Conservation (phyloP, 2,797 vertebrate species). For the Holocentrus rufus region DNA sequence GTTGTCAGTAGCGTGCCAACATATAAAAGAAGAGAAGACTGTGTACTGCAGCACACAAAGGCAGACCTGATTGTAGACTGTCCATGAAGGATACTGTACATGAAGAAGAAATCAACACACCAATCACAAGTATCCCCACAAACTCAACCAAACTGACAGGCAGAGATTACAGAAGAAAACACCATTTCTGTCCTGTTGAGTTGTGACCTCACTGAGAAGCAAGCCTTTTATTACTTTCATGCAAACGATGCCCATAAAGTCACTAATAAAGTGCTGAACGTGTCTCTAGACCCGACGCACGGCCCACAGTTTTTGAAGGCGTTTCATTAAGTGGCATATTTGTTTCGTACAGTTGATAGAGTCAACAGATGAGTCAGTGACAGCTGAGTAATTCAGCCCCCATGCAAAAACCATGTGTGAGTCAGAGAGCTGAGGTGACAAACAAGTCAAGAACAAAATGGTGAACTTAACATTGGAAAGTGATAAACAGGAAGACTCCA, state of each 20-base stretch:
- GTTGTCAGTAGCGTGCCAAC: neutral
- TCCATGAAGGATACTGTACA: too few species aligned
- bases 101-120: too few species aligned
- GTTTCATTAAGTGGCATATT: slow-evolving; percentile 1
- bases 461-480: neutral
- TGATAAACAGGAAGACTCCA: slow-evolving; percentile 28
- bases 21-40: slow-evolving; percentile 12
- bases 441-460: neutral
- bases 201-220: too few species aligned
- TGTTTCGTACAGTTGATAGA: slow-evolving; percentile 8
- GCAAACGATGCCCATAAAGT: neutral
- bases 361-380: slow-evolving; percentile 37
- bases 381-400: slow-evolving; percentile 40
- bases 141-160: too few species aligned
- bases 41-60: neutral
- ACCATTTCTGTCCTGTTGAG: too few species aligned
- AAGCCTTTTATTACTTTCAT: too few species aligned
- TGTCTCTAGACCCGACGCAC: neutral
- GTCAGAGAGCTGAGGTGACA: slow-evolving; percentile 45
- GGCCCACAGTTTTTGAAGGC: neutral
- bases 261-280: neutral
- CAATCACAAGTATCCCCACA: too few species aligned
- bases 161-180: too few species aligned
- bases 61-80: neutral
- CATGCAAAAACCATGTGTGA: slow-evolving; percentile 28